Percentiles rank a stretch among this genome's conserved stretches.
Conservation (phyloP, 2,797 vertebrate species). For the Rhadinocentrus ornatus region DNA sequence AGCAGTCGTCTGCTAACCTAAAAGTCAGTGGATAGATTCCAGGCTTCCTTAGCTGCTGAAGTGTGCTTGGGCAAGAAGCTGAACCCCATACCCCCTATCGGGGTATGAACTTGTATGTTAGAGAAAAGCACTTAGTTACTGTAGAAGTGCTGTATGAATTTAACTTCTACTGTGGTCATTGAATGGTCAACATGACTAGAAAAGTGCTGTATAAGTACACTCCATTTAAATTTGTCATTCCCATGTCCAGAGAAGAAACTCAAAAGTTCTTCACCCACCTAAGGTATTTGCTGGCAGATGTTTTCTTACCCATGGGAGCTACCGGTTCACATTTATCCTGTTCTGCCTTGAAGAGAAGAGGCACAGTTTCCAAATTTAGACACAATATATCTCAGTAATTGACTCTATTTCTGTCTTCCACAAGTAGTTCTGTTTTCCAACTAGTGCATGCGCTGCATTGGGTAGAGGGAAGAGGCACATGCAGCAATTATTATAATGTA, state of each 20-base stretch:
- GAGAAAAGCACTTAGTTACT: too few relatives aligned
- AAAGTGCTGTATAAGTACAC: too few relatives aligned
- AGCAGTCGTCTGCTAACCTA: too few relatives aligned
- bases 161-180: too few relatives aligned
- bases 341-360: constrained; percentile 52
- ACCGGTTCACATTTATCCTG: constrained; percentile 58
- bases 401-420: constrained; percentile 47
- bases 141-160: too few relatives aligned
- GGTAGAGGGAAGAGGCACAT: not conserved
- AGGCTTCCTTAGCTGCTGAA: too few relatives aligned
- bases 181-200: too few relatives aligned
- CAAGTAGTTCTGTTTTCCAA: constrained; percentile 28
- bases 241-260: constrained; percentile 29
- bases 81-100: too few relatives aligned
- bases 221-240: constrained; percentile 39
- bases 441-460: not conserved
- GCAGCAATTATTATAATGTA: too few relatives aligned
- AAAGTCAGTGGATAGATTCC: too few relatives aligned
- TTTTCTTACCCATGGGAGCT: constrained; percentile 58
- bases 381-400: constrained; percentile 51
- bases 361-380: constrained; percentile 65
- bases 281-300: constrained; percentile 70
- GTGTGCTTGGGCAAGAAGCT: too few relatives aligned
- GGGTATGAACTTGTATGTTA: too few relatives aligned
- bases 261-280: constrained; percentile 5